A percentile compares a stretch with the other conserved stretches of the same genome.
Conservation (phyloP, 2,888 invertebrate species). For the Catocala sponsa region DNA sequence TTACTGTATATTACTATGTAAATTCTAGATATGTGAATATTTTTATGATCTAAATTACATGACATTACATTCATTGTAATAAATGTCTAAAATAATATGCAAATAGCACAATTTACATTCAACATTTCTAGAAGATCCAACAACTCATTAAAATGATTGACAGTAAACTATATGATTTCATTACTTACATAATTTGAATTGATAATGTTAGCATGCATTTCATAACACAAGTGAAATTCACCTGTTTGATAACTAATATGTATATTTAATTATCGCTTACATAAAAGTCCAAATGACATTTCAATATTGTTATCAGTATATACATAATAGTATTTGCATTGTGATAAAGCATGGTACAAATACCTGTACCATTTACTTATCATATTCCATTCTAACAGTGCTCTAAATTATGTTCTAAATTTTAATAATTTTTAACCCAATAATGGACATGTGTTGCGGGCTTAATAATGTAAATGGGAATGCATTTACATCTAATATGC, state of each 20-base stretch:
- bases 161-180: conserved; percentile 2
- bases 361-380: conserved; percentile 10
- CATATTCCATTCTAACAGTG: too few species aligned
- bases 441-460: too few species aligned
- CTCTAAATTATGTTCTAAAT: too few species aligned
- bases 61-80: not conserved
- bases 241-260: conserved; percentile 18
- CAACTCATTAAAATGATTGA: conserved; percentile 1
- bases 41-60: not conserved
- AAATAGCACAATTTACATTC: conserved; percentile 6
- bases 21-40: not conserved
- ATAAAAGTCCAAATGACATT: too few species aligned
- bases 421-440: too few species aligned
- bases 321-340: conserved; percentile 18
- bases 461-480: too few species aligned
- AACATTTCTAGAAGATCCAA: conserved; percentile 2
- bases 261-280: conserved; percentile 11
- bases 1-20: not conserved
- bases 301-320: conserved; percentile 17
- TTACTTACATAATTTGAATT: not conserved
- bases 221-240: conserved; percentile 12
- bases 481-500: too few species aligned
- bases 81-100: not conserved
- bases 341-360: conserved; percentile 20
- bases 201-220: conserved; percentile 18